Evolutionary conservation across 2,797 vertebrate genomes (phyloP), one percentile per base, ranked within the genome.

Genomic region (Lepus townsendii): DNA sequence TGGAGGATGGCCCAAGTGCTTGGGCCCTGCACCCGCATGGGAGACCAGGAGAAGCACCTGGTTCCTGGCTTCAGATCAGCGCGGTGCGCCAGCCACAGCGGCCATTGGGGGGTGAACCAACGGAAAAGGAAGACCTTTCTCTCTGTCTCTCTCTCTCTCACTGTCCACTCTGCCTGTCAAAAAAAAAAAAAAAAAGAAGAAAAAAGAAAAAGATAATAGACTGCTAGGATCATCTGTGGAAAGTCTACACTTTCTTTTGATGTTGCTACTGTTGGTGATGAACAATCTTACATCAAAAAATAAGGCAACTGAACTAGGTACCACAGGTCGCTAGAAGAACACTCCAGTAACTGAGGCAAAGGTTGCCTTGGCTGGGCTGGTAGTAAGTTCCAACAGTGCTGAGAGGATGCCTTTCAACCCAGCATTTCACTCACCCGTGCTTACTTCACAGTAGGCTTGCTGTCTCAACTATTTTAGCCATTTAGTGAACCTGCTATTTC

Each of bases 231-330:
- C 26, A 91, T 86, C 83, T 88, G 30, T 82, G 83, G 68, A 62
- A 95, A 69, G 35, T 80, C 17, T 24, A 22, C 20, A 27, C 92
- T 90, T 22, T 88, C 32, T 95, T 30, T 90, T 83, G 42, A 62
- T 77, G n/a, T 71, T 78, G 52, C 84, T 93, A 1, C 17, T 83
- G 52, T 91, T 86, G 24, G 62, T 76, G 3, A 17, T 63, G 6
- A 82, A 13, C 73, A 91, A 22, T 93, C 26, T 85, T 85, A 66
- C 9, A 60, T 30, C 13, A 93, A 91, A 95, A 95, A 84, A 68
- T 42, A 47, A 22, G 26, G 32, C 47, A 84, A 57, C 35, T 32
- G 94, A 83, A 76, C 22, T 72, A 57, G 38, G 14, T n/a, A 77
- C 16, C 47, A 54, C 80, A 62, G 84, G 77, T 32, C 92, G 35